Percentiles rank a stretch among this genome's conserved stretches.
Conservation (phyloP, 2,888 invertebrate genomes). For the Osmoderma eremita region DNA sequence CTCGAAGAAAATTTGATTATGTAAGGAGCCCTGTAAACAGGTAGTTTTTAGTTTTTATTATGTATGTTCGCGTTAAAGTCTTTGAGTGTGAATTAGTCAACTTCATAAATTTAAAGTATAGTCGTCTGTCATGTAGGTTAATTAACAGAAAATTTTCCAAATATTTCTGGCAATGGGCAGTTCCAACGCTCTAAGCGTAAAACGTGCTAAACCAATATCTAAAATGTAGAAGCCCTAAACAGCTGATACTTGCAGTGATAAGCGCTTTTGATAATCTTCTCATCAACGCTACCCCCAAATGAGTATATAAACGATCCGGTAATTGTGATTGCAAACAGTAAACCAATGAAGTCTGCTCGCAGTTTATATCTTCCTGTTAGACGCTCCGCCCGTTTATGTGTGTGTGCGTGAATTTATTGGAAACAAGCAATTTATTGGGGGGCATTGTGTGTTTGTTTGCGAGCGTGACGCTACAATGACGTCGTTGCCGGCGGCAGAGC, state of each 20-base stretch:
- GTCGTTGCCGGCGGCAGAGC: conserved; percentile 61
- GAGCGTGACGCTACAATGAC: conserved; percentile 61
- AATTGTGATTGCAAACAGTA: conserved; percentile 39
- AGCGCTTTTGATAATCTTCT: conserved; percentile 11
- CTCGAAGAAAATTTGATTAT: too few relatives aligned
- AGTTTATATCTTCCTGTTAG: conserved; percentile 23
- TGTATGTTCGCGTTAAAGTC: too few relatives aligned
- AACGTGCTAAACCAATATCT: too few relatives aligned
- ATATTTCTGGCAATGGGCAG: too few relatives aligned
- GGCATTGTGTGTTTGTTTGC: conserved; percentile 55
- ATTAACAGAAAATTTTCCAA: too few relatives aligned
- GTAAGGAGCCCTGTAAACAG: too few relatives aligned
- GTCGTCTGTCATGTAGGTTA: too few relatives aligned
- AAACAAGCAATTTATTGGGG: conserved; percentile 50
- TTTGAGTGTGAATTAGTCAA: too few relatives aligned
- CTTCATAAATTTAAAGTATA: too few relatives aligned
- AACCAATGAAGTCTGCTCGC: conserved; percentile 8
- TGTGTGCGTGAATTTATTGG: conserved; percentile 45
- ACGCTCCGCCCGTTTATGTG: conserved; percentile 4
- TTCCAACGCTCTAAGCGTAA: too few relatives aligned
- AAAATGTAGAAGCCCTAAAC: too few relatives aligned
- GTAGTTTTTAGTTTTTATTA: too few relatives aligned
- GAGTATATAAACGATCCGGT: conserved; percentile 27
- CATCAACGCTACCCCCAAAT: not conserved
- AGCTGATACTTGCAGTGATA: not conserved